Conservation (phyloP, 1,140 invertebrate species). For the Formica selysi region DNA sequence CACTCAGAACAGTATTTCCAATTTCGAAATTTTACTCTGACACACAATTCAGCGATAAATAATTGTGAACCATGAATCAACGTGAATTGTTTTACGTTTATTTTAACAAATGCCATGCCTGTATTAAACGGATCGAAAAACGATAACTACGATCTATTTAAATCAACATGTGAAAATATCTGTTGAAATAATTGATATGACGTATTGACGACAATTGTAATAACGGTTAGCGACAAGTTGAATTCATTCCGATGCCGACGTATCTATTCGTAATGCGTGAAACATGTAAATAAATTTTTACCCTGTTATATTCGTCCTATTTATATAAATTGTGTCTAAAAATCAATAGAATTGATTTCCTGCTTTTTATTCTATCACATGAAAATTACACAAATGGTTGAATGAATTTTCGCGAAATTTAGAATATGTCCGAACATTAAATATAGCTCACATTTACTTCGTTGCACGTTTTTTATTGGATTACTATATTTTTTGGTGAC, state of each 20-base stretch:
- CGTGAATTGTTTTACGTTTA: background rate
- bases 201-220: too few species aligned
- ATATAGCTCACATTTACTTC: background rate
- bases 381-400: background rate
- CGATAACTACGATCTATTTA: background rate
- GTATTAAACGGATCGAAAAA: background rate
- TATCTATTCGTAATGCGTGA: background rate
- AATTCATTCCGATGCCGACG: background rate
- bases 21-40: background rate
- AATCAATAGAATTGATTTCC: background rate
- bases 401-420: background rate
- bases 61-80: background rate
- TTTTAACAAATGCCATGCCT: background rate
- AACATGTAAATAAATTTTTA: background rate
- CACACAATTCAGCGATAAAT: background rate
- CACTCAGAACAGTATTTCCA: background rate
- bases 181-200: background rate
- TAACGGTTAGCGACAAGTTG: background rate
- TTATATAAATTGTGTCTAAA: slow-evolving; percentile 7
- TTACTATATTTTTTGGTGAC: slow-evolving; percentile 66
- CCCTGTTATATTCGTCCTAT: background rate
- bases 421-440: background rate
- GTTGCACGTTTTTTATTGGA: slow-evolving; percentile 60
- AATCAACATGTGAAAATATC: background rate
- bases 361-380: background rate